Evolutionary conservation across 2,888 invertebrate species (phyloP).

Genomic region (Criorhina ranunculi): DNA sequence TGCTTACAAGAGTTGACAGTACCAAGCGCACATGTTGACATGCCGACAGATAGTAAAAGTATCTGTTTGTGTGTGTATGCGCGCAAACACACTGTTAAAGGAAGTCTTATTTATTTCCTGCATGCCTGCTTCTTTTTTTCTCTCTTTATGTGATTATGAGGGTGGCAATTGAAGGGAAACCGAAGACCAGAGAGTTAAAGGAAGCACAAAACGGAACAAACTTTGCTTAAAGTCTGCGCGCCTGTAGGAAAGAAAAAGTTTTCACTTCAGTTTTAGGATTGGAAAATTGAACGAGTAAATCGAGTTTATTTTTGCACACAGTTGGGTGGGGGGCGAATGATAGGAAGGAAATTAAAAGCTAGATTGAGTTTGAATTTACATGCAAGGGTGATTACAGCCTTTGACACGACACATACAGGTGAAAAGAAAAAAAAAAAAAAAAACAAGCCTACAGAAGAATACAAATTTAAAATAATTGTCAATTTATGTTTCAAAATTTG

Average conservation of each 20-base stretch:
- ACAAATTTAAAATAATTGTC: conserved; percentile 39
- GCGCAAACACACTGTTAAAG: conserved; percentile 42
- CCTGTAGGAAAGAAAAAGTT: conserved; percentile 32
- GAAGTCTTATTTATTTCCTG: conserved; percentile 75
- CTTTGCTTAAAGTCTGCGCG: conserved; percentile 39
- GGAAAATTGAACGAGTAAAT: conserved; percentile 69
- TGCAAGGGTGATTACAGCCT: conserved; percentile 12
- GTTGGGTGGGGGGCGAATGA: not conserved
- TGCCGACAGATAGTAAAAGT: conserved; percentile 55
- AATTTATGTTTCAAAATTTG: conserved; percentile 36
- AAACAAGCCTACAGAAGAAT: conserved; percentile 36
- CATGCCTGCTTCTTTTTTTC: conserved; percentile 60
- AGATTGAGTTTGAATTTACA: conserved; percentile 65
- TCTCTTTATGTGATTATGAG: conserved; percentile 61
- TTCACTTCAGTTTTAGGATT: conserved; percentile 56
- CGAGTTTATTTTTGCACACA: conserved; percentile 44
- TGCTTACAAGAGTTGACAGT: conserved; percentile 65
- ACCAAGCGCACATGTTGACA: conserved; percentile 66
- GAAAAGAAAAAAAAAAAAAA: conserved; percentile 4
- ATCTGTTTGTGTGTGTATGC: conserved; percentile 36
- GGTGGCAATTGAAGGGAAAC: conserved; percentile 64
- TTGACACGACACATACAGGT: conserved; percentile 52
- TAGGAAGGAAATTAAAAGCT: conserved; percentile 69
- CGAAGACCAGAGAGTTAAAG: conserved; percentile 11
- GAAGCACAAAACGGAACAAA: conserved; percentile 20